Conservation (phyloP, 2,113 vertebrate genomes). For the Acrocephalus kingi region DNA sequence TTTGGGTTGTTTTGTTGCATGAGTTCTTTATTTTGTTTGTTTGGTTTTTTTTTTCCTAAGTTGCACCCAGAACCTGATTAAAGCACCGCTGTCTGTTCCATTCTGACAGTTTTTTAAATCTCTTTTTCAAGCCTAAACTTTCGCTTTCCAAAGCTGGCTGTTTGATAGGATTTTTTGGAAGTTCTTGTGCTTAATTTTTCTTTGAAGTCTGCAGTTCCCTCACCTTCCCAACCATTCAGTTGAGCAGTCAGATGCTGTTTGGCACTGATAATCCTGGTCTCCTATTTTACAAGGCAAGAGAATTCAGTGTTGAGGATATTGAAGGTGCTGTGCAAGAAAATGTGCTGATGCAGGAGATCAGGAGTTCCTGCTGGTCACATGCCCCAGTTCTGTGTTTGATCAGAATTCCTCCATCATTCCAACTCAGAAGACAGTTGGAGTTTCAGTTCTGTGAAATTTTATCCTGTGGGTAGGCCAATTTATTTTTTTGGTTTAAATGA, state of each 20-base stretch:
- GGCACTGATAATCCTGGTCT: neutral
- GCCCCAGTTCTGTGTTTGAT: neutral
- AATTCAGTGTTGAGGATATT: neutral
- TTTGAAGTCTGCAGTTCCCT: neutral
- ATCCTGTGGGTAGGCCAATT: neutral
- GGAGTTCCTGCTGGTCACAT: neutral
- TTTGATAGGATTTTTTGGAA: neutral
- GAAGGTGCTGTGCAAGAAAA: neutral
- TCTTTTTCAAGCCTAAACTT: neutral
- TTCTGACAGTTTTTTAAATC: neutral
- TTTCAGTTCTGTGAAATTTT: neutral
- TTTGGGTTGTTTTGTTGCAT: neutral
- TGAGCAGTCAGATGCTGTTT: neutral
- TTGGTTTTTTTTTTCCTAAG: neutral
- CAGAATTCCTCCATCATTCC: neutral
- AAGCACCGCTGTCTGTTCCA: neutral
- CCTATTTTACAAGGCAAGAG: neutral
- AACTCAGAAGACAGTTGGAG: neutral
- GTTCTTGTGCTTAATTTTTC: neutral
- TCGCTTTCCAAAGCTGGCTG: neutral
- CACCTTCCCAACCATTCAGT: neutral
- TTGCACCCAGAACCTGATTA: neutral
- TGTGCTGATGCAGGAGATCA: neutral
- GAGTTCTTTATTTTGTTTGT: neutral
- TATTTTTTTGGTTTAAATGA: neutral